Evolutionary conservation across 2,888 invertebrate species (phyloP), one percentile per base, ranked within the genome.

Genomic region (Bursaphelenchus okinawaensis): DNA sequence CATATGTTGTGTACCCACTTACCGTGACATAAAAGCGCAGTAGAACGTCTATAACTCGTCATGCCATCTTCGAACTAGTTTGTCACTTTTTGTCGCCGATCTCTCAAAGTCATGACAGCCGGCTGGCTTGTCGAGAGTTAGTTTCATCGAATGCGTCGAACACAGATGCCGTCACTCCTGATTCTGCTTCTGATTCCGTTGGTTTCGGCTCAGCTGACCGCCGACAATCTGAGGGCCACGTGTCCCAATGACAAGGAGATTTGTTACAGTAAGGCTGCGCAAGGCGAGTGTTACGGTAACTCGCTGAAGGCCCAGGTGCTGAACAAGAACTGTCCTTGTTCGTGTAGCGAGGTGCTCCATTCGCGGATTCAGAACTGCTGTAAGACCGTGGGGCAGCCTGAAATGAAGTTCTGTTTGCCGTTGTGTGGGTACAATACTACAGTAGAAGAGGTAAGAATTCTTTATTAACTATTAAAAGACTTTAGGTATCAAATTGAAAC

Each of bases 351-450:
- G 12, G 72, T 68, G 0, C 73, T 72, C 28, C 71, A 73, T 55
- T 63, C 71, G 23, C 68, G 77, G n/a, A 77, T 74, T 28, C 73
- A 77, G 62, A 72, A 67, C n/a, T 77, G 77, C 26, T 77, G 77
- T 63, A 62, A 66, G 52, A 69, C 71, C 16, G 77, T 78, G 16
- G 75, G 75, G 1, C 12, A 20, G n/a, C 50, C 64, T n/a, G 75
- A 75, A 31, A 75, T 74, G 74, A 75, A 73, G 52, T 77, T 77
- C 66, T 77, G 77, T 52, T 58, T 77, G 16, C 77, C 77, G 1
- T 61, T 77, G 9, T 77, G 77, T 51, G 68, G 74, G 26, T 77
- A 77, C 55, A 77, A 77, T 66, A 77, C 77, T 7, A 76, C 74
- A 9, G 66, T 70, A 7, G 70, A 73, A 60, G 71, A 71, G 63